These are phyloP conservation scores for Phalera bucephala DNA, from an alignment of 2,888 invertebrate species.

Conservation along the genomic window DNA sequence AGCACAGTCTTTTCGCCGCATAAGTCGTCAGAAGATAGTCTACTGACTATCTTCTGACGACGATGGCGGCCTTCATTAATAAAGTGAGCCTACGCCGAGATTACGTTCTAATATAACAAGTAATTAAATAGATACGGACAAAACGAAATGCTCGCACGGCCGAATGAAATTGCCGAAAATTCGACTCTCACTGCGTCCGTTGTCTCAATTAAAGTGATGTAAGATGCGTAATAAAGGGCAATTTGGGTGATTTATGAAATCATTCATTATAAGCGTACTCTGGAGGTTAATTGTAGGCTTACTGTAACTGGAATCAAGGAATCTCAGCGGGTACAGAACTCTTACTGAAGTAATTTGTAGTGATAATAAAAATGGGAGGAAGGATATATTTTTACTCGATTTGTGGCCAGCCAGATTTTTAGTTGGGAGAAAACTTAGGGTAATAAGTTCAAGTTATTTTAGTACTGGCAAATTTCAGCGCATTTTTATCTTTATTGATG, in stretches of 20 bases:
- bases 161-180: conserved; percentile 51
- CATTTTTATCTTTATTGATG: too few relatives aligned
- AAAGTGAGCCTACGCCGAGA: neutral
- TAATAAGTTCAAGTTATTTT: too few relatives aligned
- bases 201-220: conserved; percentile 76
- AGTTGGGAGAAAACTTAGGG: too few relatives aligned
- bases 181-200: conserved; percentile 41
- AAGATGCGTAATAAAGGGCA: conserved; percentile 76
- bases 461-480: too few relatives aligned
- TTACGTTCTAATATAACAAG: conserved; percentile 15
- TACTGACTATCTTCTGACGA: too few relatives aligned
- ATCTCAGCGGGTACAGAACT: conserved; percentile 22
- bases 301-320: conserved; percentile 43
- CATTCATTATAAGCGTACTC: conserved; percentile 61
- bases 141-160: conserved; percentile 23
- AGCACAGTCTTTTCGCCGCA: neutral
- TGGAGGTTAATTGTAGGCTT: conserved; percentile 67
- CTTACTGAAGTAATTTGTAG: conserved; percentile 22
- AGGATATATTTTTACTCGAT: neutral
- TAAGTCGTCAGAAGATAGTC: conserved; percentile 1
- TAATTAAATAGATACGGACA: conserved; percentile 20
- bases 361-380: neutral
- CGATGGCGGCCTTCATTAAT: neutral
- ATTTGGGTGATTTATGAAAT: conserved; percentile 73
- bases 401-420: neutral